Evolutionary conservation across 2,888 invertebrate genomes (phyloP).

Genomic region (Drosophila anceps): DNA sequence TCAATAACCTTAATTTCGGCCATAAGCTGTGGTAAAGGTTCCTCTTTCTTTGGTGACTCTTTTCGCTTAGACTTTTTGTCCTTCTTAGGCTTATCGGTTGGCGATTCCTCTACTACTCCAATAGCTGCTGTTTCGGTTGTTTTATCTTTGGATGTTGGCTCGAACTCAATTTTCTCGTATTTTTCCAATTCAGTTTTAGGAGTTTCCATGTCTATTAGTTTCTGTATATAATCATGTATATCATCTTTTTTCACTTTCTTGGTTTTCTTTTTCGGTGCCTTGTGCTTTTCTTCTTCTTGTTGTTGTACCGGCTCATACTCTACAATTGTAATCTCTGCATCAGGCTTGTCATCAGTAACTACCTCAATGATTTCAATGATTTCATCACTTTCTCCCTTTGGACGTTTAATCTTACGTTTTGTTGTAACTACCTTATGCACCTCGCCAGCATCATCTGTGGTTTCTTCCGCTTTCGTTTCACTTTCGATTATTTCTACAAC

Average conservation of each 20-base stretch:
- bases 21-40: slow-evolving; percentile 41
- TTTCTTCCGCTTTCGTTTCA: slow-evolving; percentile 84
- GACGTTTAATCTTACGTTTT: slow-evolving; percentile 85
- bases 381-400: slow-evolving; percentile 83
- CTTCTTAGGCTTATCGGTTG: slow-evolving; percentile 75
- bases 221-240: slow-evolving; percentile 79
- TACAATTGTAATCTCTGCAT: slow-evolving; percentile 80
- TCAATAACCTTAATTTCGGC: slow-evolving; percentile 62
- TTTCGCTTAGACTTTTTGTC: slow-evolving; percentile 77
- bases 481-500: slow-evolving; percentile 83
- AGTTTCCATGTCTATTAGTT: slow-evolving; percentile 80
- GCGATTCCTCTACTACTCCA: slow-evolving; percentile 67
- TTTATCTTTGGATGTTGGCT: slow-evolving; percentile 68
- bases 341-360: slow-evolving; percentile 81
- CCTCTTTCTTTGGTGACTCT: slow-evolving; percentile 45
- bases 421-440: slow-evolving; percentile 84
- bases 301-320: slow-evolving; percentile 77
- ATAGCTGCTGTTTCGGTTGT: slow-evolving; percentile 48
- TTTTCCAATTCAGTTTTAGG: slow-evolving; percentile 84
- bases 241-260: slow-evolving; percentile 82
- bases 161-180: slow-evolving; percentile 84
- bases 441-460: slow-evolving; percentile 84
- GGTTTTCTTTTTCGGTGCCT: slow-evolving; percentile 79
- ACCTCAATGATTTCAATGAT: slow-evolving; percentile 84
- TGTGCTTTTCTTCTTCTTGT: slow-evolving; percentile 81